Conservation (phyloP, 2,888 invertebrate genomes). For the Harpalus rufipes region DNA sequence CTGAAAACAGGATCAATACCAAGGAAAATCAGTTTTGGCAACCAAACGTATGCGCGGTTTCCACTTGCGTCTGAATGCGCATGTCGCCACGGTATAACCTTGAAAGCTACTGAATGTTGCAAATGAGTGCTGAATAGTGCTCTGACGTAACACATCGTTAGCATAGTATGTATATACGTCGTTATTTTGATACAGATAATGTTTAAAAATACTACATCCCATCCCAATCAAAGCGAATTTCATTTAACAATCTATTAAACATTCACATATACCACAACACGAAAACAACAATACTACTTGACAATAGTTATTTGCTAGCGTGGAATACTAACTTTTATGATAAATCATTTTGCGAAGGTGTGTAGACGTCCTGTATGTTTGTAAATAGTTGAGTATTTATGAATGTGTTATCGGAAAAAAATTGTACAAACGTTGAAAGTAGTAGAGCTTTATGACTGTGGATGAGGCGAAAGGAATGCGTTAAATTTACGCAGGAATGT, state of each 20-base stretch:
- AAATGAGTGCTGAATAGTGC: conserved; percentile 16
- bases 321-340: too few relatives aligned
- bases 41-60: conserved; percentile 21
- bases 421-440: too few relatives aligned
- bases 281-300: background rate
- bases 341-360: background rate
- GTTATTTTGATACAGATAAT: background rate
- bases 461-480: too few relatives aligned
- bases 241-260: background rate
- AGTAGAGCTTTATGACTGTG: too few relatives aligned
- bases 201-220: background rate
- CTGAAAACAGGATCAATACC: conserved; percentile 58
- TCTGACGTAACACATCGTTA: conserved; percentile 45
- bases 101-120: conserved; percentile 32
- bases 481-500: too few relatives aligned
- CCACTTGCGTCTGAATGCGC: conserved; percentile 12
- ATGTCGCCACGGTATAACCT: conserved; percentile 29
- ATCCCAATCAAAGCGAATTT: background rate
- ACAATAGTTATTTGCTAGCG: background rate
- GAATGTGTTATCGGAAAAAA: too few relatives aligned
- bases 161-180: conserved; percentile 38
- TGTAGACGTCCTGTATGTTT: background rate
- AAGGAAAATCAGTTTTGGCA: conserved; percentile 60
- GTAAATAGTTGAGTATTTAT: too few relatives aligned
- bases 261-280: background rate